Percentiles rank a stretch among this genome's conserved stretches.
phyloP scores from a whole-genome alignment of 2,113 vertebrate genomes.

The Ammospiza nelsoni region DNA sequence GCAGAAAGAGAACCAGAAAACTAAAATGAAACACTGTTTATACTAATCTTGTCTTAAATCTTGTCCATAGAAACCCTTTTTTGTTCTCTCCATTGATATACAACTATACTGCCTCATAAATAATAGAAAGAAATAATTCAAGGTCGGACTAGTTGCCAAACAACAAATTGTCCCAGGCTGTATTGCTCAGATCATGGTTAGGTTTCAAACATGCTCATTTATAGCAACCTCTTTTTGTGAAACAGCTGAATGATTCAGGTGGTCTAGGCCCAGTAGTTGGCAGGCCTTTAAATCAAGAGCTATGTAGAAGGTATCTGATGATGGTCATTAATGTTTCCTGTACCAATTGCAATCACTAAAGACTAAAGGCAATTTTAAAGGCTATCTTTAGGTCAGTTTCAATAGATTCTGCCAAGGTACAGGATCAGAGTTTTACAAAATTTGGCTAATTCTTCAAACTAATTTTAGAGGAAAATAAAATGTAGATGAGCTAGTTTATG shows the following conservation, averaged over 20 bases:
- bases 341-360: slow-evolving; percentile 24
- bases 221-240: background rate
- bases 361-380: slow-evolving; percentile 11
- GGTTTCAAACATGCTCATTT: slow-evolving; percentile 31
- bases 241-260: slow-evolving; percentile 25
- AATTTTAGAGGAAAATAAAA: background rate
- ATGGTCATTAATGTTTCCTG: slow-evolving; percentile 19
- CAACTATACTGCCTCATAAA: background rate
- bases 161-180: background rate
- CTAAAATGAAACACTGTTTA: background rate
- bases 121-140: background rate
- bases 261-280: background rate
- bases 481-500: background rate
- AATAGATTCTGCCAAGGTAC: background rate
- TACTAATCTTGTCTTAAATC: background rate
- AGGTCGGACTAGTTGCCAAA: background rate
- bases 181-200: background rate
- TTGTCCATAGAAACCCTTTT: background rate
- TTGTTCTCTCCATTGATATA: background rate
- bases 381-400: slow-evolving; percentile 10
- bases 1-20: background rate
- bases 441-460: background rate
- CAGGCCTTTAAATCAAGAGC: slow-evolving; percentile 26
- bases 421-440: background rate
- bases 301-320: background rate